Conservation (phyloP, 2,113 vertebrate genomes). For the Vulpes lagopus region DNA sequence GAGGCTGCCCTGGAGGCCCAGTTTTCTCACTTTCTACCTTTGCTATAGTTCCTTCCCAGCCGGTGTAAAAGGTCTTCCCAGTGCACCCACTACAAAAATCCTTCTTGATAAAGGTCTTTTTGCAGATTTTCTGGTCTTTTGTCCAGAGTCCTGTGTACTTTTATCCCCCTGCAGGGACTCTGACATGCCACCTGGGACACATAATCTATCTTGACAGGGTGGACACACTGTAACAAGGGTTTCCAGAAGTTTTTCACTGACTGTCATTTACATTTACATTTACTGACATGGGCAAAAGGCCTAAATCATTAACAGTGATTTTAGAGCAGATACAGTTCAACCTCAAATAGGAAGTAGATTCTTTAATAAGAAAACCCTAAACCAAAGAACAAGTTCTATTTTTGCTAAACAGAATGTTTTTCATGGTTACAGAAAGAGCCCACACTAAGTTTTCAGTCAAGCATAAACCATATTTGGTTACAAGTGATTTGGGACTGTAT, state of each 20-base stretch:
- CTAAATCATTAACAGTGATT: neutral
- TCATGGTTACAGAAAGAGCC: neutral
- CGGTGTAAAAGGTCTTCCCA: neutral
- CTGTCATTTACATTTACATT: too few species aligned
- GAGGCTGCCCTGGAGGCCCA: neutral
- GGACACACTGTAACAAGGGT: neutral
- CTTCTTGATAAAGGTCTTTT: neutral
- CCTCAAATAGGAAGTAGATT: neutral
- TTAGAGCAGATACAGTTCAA: neutral
- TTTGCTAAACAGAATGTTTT: neutral
- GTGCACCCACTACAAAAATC: neutral
- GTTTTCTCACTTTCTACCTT: neutral
- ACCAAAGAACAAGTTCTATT: neutral
- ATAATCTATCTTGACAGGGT: fast-evolving
- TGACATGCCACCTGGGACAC: neutral
- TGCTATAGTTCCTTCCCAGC: neutral
- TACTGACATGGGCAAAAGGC: neutral
- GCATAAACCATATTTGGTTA: neutral
- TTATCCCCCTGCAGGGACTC: neutral
- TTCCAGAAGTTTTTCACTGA: neutral
- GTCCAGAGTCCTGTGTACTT: neutral
- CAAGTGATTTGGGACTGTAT: neutral
- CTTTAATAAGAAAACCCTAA: neutral
- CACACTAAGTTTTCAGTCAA: neutral
- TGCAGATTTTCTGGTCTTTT: neutral